Evolutionary conservation across 2,113 vertebrate genomes (phyloP).

Genomic region (Parotia lawesii): DNA sequence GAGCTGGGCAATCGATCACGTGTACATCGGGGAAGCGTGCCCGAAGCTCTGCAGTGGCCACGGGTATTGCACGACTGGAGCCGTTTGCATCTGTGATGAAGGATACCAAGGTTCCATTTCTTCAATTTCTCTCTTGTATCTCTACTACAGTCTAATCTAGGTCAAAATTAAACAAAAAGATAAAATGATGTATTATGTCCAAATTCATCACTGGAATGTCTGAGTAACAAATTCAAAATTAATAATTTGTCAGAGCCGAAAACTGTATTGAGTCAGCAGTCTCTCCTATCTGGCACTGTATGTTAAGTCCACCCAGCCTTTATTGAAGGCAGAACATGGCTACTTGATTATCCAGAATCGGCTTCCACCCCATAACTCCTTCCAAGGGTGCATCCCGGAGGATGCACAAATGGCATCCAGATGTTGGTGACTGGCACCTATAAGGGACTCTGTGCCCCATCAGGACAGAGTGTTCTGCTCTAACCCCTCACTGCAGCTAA

Average conservation of each 20-base stretch:
- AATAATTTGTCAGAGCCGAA: neutral
- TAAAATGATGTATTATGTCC: neutral
- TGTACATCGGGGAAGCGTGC: slow-evolving; percentile 94
- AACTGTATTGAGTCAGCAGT: neutral
- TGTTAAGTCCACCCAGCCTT: neutral
- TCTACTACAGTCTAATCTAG: neutral
- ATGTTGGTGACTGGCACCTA: neutral
- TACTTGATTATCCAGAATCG: neutral
- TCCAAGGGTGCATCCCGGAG: neutral
- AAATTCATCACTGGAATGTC: neutral
- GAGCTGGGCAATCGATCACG: slow-evolving; percentile 94
- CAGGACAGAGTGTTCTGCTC: neutral
- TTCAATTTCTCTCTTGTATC: neutral
- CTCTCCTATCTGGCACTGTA: neutral
- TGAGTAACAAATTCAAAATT: neutral
- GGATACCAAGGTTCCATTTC: slow-evolving; percentile 83
- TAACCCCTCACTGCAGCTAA: neutral
- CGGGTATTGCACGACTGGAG: slow-evolving; percentile 89
- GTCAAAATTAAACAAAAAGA: neutral
- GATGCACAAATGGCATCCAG: neutral
- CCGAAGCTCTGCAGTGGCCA: slow-evolving; percentile 92
- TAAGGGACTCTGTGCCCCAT: neutral
- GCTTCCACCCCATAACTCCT: neutral
- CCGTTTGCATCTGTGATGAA: slow-evolving; percentile 93
- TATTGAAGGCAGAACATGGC: neutral